Conservation (phyloP, 2,797 vertebrate genomes). For the Delichon dasypus region DNA sequence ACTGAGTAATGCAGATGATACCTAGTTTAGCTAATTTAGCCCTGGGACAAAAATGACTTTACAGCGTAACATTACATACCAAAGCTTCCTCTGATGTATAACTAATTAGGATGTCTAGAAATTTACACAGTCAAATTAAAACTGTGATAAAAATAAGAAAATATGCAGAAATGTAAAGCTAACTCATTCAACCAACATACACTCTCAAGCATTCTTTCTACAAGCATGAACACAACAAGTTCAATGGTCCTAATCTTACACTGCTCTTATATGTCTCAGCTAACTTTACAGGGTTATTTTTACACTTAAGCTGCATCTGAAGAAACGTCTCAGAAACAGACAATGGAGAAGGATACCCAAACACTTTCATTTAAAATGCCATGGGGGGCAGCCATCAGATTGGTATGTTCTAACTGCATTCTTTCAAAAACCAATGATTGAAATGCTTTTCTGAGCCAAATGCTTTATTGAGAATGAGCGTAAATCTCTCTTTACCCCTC, state of each 20-base stretch:
- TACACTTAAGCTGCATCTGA: neutral
- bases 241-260: neutral
- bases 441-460: neutral
- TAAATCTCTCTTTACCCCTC: neutral
- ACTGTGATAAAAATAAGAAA: conserved; percentile 4
- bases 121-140: neutral
- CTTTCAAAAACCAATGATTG: neutral
- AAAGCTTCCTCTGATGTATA: conserved; percentile 16
- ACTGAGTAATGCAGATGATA: conserved; percentile 31
- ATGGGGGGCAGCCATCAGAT: neutral
- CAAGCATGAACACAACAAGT: neutral
- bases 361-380: fast-evolving
- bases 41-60: conserved; percentile 36
- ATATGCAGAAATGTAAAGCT: conserved; percentile 11
- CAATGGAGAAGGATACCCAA: neutral
- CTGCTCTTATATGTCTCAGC: neutral
- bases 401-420: neutral
- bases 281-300: neutral
- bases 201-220: neutral
- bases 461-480: neutral
- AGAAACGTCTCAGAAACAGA: neutral
- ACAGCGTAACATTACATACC: neutral
- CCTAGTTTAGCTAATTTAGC: conserved; percentile 40
- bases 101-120: neutral
- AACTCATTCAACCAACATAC: neutral